Base-by-base conservation (phyloP, 2,113 vertebrate genomes). In the Sardina pilchardus region DNA sequence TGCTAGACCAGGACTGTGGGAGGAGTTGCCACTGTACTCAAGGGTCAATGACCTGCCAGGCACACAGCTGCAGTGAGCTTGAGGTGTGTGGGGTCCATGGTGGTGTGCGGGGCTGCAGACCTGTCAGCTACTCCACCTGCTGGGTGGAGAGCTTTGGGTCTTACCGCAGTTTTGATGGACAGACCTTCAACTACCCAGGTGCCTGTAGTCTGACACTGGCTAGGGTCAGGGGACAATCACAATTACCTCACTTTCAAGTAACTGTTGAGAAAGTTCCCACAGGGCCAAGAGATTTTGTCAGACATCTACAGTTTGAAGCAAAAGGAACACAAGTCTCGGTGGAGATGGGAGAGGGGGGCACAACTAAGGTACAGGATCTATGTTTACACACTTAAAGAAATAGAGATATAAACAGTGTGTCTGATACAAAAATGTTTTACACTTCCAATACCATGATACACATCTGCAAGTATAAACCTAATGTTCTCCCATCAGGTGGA, bases 131-230 rank as follows among this genome's bases (percentile, higher is more conserved):
- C 50, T 59, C 17, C 45, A 92, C 89, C 36, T 94, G 90, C 87
- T 94, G 85, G 88, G 88, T 89, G 14, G 89, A 91, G 9, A 91
- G 90, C 0, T 85, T 87, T 0, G 88, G 88, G 1, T 90, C 91
- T 24, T 94, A 94, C 83, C 26, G 84, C 6, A 95, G 89, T 0
- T 94, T 93, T 48, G 92, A 93, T 42, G 91, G 92, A 19, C 26
- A 88, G 14, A 53, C 30, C 0, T 93, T 93, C 85, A 90, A 91
- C 1, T 93, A 94, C 48, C 89, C 91, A 56, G 94, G 93, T 0
- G 89, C 91, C 0, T 94, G 93, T 88, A 86, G 0, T 26, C 16
- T 47, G 45, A 47, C 45, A 0, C 12, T 47, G 45, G 45, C 45
- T 6, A 47, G 8, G 8, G 45, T 47, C 45, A 47, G 17, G 2